Evolutionary conservation across 2,113 vertebrate species (phyloP), one percentile per base, ranked within the genome.

Genomic region (Phaetusa simplex): DNA sequence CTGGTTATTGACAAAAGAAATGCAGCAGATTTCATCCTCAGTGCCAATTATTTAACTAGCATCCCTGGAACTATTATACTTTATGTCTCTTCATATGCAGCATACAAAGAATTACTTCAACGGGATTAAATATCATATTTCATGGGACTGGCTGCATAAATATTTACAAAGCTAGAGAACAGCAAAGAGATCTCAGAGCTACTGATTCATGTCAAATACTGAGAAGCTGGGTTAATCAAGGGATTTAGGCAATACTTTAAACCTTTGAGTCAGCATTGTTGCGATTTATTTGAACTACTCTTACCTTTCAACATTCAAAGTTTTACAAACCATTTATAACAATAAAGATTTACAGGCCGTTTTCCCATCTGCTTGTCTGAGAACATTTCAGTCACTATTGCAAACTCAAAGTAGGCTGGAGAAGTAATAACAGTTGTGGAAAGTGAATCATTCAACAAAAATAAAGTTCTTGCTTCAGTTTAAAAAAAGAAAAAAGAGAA

Each of bases 161-260:
- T 97, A 96, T 93, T 96, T 94, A 95, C 93, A 85, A 87, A 88
- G 58, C 66, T 82, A 58, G 74, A 77, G 74, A 79, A 90, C 23
- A 96, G 58, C 90, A 95, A 94, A 94, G 78, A 91, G 49, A 95
- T 86, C 74, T 70, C 82, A 64, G 64, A 88, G 64, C 88, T 96
- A 93, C 72, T 78, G 87, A 97, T 92, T 95, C 59, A 59, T 50
- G 71, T 88, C 91, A 94, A 87, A 90, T 92, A 95, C 82, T 74
- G 47, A 96, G 91, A 95, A 97, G 47, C n/a, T 81, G 64, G 59
- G 85, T 94, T 96, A 97, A 97, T 96, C 89, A 90, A 91, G 62
- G 62, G 91, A 93, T 90, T 96, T 93, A 96, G 67, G 55, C 29
- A 91, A 90, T 77, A 58, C 32, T 74, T 92, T 78, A 90, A 86